A percentile compares a stretch with the other conserved stretches of the same genome.
Conservation (phyloP, 1,140 invertebrate genomes). For the Belonocnema kinseyi region DNA sequence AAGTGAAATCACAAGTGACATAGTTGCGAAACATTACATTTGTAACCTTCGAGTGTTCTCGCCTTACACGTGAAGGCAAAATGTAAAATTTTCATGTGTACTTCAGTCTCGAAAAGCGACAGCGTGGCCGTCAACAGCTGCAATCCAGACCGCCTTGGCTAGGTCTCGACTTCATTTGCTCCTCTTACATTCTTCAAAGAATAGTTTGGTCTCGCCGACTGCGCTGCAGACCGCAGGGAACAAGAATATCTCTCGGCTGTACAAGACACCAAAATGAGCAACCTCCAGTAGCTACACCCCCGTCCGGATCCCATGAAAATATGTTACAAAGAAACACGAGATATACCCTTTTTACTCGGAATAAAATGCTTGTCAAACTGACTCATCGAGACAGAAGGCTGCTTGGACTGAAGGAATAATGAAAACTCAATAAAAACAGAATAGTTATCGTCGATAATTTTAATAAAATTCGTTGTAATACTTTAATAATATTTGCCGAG, state of each 20-base stretch:
- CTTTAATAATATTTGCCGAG: slow-evolving; percentile 59
- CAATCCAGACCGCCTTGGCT: slow-evolving; percentile 52
- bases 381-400: not conserved
- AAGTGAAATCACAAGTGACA: not conserved
- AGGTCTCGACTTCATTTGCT: slow-evolving; percentile 62
- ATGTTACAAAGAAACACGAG: slow-evolving; percentile 39
- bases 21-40: slow-evolving; percentile 2
- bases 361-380: not conserved
- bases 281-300: not conserved
- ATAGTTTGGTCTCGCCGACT: slow-evolving; percentile 62
- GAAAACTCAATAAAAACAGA: not conserved
- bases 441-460: slow-evolving; percentile 16
- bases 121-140: slow-evolving; percentile 62
- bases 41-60: slow-evolving; percentile 8
- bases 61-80: not conserved
- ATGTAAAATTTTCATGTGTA: slow-evolving; percentile 7
- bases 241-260: slow-evolving; percentile 51
- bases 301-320: slow-evolving; percentile 36
- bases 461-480: slow-evolving; percentile 46
- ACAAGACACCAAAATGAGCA: slow-evolving; percentile 18
- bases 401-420: not conserved
- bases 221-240: slow-evolving; percentile 37
- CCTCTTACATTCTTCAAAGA: slow-evolving; percentile 66
- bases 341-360: not conserved
- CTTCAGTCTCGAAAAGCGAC: slow-evolving; percentile 23